Percentiles rank a stretch among this genome's conserved stretches.
Conservation (phyloP, 2,888 invertebrate species). For the Camptogramma bilineatum region DNA sequence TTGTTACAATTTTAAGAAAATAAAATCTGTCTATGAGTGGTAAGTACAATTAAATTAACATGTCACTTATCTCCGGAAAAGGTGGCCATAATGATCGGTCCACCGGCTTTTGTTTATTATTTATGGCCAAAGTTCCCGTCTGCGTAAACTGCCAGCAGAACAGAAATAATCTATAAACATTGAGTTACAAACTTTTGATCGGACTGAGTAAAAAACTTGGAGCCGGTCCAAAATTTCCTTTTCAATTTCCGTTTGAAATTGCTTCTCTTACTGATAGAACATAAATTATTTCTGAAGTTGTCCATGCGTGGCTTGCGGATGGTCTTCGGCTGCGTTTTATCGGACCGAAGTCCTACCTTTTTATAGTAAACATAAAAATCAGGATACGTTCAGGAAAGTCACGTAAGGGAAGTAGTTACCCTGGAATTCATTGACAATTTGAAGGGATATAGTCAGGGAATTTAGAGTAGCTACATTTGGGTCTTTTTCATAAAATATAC, state of each 20-base stretch:
- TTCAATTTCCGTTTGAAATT: slow-evolving; percentile 31
- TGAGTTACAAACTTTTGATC: slow-evolving; percentile 33
- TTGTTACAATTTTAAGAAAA: too few relatives aligned
- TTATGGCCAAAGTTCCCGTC: slow-evolving; percentile 25
- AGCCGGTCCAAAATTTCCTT: slow-evolving; percentile 30
- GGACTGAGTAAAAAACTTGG: slow-evolving; percentile 31
- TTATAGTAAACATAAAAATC: slow-evolving; percentile 24
- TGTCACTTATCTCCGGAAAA: background rate
- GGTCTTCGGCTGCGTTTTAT: slow-evolving; percentile 18
- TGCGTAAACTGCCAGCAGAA: slow-evolving; percentile 20
- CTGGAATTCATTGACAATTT: slow-evolving; percentile 22
- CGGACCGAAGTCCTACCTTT: slow-evolving; percentile 7
- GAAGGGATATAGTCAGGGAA: slow-evolving; percentile 5
- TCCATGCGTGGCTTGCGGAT: slow-evolving; percentile 13
- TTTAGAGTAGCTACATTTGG: background rate
- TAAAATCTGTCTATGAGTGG: background rate
- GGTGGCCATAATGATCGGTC: slow-evolving; percentile 1
- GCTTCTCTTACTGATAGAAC: slow-evolving; percentile 28
- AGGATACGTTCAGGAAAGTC: slow-evolving; percentile 11
- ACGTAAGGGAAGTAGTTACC: slow-evolving; percentile 10
- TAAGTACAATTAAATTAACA: background rate
- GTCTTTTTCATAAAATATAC: background rate
- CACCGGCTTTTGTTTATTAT: slow-evolving; percentile 18
- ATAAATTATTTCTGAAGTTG: slow-evolving; percentile 23
- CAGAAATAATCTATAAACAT: slow-evolving; percentile 34